Conservation (phyloP, 2,113 vertebrate species). For the Cardinalis cardinalis region DNA sequence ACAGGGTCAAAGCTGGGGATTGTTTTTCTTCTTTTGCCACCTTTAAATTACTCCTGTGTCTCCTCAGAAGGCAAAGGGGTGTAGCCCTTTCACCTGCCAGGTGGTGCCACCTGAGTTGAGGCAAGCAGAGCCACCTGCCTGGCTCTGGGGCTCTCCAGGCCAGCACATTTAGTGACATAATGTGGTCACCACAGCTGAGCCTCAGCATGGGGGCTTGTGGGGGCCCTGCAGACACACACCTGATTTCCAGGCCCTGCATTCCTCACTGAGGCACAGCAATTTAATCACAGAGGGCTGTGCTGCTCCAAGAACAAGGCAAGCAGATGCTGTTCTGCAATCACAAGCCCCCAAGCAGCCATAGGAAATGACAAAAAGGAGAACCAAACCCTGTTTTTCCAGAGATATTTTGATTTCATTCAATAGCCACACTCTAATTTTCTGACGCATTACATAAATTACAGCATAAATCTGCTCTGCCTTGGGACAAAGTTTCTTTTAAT, state of each 20-base stretch:
- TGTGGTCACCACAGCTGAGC: neutral
- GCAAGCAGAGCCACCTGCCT: neutral
- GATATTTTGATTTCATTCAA: neutral
- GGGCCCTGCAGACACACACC: neutral
- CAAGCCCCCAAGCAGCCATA: neutral
- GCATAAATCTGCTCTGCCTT: neutral
- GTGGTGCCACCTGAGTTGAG: neutral
- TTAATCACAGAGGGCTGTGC: neutral
- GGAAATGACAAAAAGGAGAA: neutral
- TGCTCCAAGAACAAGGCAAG: neutral
- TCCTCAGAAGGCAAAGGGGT: neutral
- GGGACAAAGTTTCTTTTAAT: neutral
- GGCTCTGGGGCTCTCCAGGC: neutral
- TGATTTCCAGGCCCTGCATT: neutral
- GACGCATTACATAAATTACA: neutral
- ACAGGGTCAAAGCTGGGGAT: neutral
- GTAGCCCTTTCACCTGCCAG: neutral
- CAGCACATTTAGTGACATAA: rapidly evolving
- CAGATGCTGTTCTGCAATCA: neutral
- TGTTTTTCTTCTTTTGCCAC: neutral
- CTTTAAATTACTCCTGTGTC: neutral
- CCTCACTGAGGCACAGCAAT: neutral
- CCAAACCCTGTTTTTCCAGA: neutral
- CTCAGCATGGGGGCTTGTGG: neutral
- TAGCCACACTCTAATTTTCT: neutral